Base-by-base conservation (phyloP, 30 jellyfish, hydroid and myxozoan species). In the Hydra vulgaris region DNA sequence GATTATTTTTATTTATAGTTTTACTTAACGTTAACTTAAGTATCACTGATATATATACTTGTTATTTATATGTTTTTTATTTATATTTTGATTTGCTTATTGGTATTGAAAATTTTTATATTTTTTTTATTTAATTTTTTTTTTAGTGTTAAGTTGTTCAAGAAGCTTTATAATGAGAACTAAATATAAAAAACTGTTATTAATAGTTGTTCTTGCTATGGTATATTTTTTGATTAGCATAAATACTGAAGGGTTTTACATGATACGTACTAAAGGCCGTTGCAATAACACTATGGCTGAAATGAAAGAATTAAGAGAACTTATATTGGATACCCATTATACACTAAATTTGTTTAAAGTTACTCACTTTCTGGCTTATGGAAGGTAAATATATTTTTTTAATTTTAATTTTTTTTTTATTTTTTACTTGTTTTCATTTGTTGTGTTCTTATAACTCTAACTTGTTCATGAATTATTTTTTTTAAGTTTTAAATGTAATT, bases 361-460 rank as follows among this genome's bases (percentile, higher is more conserved):
- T 75, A 26, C 56, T 25, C 83, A 75, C 56, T 75, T 75, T 26
- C 71, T 75, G 15, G 69, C 71, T 23, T 75, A 75, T 75, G 83
- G 83, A 75, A 75, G 83, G 83, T 75, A 21, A 75, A 23, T 1
- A 22, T 1, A 0, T 25, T 54, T 75, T 26, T 25, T 70, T 40
- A 40, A 40, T 40, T 40, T n/a, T n/a, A n/a, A n/a, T n/a, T n/a
- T n/a, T n/a, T n/a, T n/a, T n/a, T n/a, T n/a, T n/a, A n/a, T n/a
- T n/a, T n/a, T n/a, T n/a, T n/a, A n/a, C n/a, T n/a, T n/a, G n/a
- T n/a, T n/a, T n/a, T n/a, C n/a, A n/a, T n/a, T n/a, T n/a, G n/a
- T n/a, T n/a, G n/a, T n/a, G n/a, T n/a, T n/a, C n/a, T 40, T 40
- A 40, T 40, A 40, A 40, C 8, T 40, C 5, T 40, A 40, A 40